Base-by-base conservation (phyloP, 2,888 invertebrate genomes). In the Xylota segnis region DNA sequence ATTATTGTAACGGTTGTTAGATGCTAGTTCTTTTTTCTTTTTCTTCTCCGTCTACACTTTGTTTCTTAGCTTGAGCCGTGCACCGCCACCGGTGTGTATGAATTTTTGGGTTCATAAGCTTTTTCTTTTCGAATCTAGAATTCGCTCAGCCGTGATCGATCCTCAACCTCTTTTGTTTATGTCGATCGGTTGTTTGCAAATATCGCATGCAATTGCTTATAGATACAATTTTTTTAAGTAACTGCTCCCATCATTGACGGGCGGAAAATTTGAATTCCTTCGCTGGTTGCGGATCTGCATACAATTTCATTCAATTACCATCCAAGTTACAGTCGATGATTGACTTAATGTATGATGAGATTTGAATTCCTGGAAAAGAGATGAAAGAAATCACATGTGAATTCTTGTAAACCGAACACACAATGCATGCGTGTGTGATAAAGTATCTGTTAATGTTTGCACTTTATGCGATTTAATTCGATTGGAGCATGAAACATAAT, bases 1-100 rank as follows among this genome's bases (percentile, higher is more conserved):
- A 71, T 34, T 50, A 77, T 77, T 77, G 71, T 82, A 86, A 82
- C 86, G 86, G 86, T 86, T 72, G 37, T 81, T 82, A 61, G 72
- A 82, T 86, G 82, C 40, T 86, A 54, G 7, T 56, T 75, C 68
- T 65, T 50, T 34, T 78, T 76, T 6, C 63, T 50, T 23, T 34
- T 78, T 76, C 4, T 70, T 50, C 47, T 40, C n/a, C n/a, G n/a
- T n/a, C n/a, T n/a, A n/a, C n/a, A n/a, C n/a, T 63, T 40, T 61
- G 10, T 59, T 59, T 70, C 34, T 14, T 65, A 43, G 52, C 40
- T 29, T 47, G 63, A 52, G 9, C 16, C 37, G 34, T 23, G 23
- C 3, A 10, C n/a, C n/a, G n/a, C n/a, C n/a, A n/a, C n/a, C n/a
- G 7, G 7, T 32, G 5, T 1, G 40, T 54, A 45, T 78, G 56